Evolutionary conservation across 2,113 vertebrate species (phyloP).

Genomic region (Dolichallabes microphthalmus): DNA sequence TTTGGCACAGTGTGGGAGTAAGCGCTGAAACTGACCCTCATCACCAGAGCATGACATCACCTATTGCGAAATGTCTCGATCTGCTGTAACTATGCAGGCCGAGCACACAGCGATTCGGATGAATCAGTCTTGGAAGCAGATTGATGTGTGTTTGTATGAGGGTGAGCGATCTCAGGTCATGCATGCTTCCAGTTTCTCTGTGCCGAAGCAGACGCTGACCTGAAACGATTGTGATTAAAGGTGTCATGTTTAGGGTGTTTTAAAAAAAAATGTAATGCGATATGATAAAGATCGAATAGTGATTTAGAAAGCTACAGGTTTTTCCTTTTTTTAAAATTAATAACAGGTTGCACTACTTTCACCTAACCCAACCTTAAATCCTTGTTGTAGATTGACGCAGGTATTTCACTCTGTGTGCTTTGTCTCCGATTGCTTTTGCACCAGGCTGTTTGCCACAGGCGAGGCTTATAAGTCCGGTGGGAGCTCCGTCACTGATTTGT

Average conservation of each 20-base stretch:
- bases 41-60: constrained; percentile 32
- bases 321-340: neutral
- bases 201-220: neutral
- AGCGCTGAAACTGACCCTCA: neutral
- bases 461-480: neutral
- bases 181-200: neutral
- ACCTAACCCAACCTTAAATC: neutral
- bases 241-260: neutral
- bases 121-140: constrained; percentile 3
- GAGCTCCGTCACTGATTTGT: neutral
- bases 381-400: neutral
- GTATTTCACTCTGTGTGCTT: neutral
- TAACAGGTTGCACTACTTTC: neutral
- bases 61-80: constrained; percentile 1
- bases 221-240: neutral
- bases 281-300: neutral
- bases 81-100: no score
- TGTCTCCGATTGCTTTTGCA: neutral
- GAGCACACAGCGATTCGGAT: constrained; percentile 10
- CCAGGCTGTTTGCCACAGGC: neutral
- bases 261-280: neutral
- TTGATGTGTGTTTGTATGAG: constrained; percentile 7
- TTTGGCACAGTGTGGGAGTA: neutral
- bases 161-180: constrained; percentile 22
- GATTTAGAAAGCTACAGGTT: constrained; percentile 4